Base-by-base conservation (phyloP, 2,888 invertebrate species). In the Aromia moschata region DNA sequence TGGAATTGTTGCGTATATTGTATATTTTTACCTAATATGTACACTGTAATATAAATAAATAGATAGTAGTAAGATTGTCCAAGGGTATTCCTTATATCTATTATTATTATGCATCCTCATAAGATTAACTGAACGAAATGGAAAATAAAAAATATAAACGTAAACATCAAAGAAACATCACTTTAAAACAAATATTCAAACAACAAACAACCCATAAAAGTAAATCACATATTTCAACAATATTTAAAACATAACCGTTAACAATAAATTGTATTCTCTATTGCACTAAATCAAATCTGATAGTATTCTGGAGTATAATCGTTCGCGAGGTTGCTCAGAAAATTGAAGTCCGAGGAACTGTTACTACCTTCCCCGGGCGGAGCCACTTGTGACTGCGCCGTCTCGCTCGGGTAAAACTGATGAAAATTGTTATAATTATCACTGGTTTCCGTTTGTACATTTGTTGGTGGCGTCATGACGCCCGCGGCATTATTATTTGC, bases 261-360 rank as follows among this genome's bases (percentile, higher is more conserved):
- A 72, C 64, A 65, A 58, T 54, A 56, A 60, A 61, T 51, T 40
- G 37, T 54, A 62, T 65, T 68, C 68, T 73, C 72, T 65, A 78
- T 78, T 77, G 76, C 76, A 77, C 76, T 73, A 63, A 76, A 76
- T 80, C 87, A 88, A 78, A 88, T 85, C 79, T 88, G 87, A 78
- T 95, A 95, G 80, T 95, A 95, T 80, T 96, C 95, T 5, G 94
- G 94, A 14, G 92, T 93, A 79, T 94, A 95, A 79, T 95, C 95
- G 79, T 94, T 95, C 65, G 94, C 93, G 76, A 95, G 84, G 79
- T 93, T 95, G 82, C 94, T 93, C 64, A 96, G 85, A 80, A 96
- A 96, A 81, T 95, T 95, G 82, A 95, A 95, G 81, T 95, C 95
- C 20, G 94, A 93, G n/a, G 94, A 94, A 78, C 92, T 93, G 79